Percentiles rank a stretch among this genome's conserved stretches.
These are phyloP conservation scores for Callopanchax toddi DNA, from an alignment of 2,113 vertebrate genomes.

Conservation along the genomic window DNA sequence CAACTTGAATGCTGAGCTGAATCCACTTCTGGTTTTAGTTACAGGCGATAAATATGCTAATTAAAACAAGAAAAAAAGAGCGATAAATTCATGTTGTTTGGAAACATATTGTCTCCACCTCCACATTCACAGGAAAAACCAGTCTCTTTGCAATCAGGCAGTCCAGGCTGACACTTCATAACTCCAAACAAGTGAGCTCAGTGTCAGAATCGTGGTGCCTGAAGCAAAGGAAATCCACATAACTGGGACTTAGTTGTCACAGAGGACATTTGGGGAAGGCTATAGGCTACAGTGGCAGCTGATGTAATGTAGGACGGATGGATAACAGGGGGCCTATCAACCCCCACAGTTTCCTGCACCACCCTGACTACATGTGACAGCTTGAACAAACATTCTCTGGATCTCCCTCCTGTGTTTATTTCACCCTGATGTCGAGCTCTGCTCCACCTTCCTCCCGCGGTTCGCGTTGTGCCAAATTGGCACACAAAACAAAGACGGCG, in stretches of 20 bases:
- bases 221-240: conserved; percentile 38
- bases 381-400: conserved; percentile 42
- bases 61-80: too few species aligned
- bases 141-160: not conserved
- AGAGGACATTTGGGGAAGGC: conserved; percentile 33
- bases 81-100: not conserved
- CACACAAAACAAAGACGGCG: conserved; percentile 4
- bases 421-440: conserved; percentile 31
- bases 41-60: not conserved
- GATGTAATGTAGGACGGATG: conserved; percentile 45
- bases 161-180: conserved; percentile 27
- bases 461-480: not conserved
- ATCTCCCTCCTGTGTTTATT: conserved; percentile 38
- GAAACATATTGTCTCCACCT: not conserved
- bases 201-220: conserved; percentile 26
- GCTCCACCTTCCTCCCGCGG: conserved; percentile 4
- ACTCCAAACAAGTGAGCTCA: conserved; percentile 26
- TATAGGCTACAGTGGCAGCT: conserved; percentile 28
- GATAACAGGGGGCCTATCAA: conserved; percentile 60
- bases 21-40: not conserved
- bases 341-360: conserved; percentile 35
- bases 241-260: conserved; percentile 46
- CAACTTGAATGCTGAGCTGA: not conserved
- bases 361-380: conserved; percentile 40
- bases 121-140: not conserved